A percentile compares a stretch with the other conserved stretches of the same genome.
Conservation (phyloP, 35 echinoderm and acorn worm species). For the Holothuria glaberrima region DNA sequence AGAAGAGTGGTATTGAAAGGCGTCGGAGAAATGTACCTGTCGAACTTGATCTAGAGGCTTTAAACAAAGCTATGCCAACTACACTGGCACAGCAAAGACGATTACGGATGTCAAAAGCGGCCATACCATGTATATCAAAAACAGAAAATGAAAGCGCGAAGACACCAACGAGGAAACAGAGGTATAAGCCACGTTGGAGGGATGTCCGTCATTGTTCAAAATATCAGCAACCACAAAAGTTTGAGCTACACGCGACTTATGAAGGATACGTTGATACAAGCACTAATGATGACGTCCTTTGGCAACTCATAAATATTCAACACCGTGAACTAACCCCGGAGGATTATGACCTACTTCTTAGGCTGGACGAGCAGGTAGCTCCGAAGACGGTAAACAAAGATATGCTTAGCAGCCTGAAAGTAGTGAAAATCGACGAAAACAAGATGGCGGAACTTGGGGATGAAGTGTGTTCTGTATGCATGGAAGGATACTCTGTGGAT, state of each 20-base stretch:
- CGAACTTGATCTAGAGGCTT: not conserved
- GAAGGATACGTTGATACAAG: not conserved
- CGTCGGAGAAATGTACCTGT: not conserved
- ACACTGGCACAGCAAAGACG: slow-evolving; percentile 5
- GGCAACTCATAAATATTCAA: slow-evolving; percentile 68
- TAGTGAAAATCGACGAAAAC: not conserved
- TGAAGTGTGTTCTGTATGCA: slow-evolving; percentile 76
- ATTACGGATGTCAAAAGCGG: not conserved
- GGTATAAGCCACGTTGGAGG: not conserved
- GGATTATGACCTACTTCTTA: slow-evolving; percentile 84
- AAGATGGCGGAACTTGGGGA: slow-evolving; percentile 22
- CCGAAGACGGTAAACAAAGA: slow-evolving; percentile 67
- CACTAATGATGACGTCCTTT: slow-evolving; percentile 53
- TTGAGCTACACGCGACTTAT: slow-evolving; percentile 47
- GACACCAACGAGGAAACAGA: not conserved
- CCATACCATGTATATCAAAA: not conserved
- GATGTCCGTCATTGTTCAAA: not conserved
- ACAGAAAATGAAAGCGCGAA: not conserved
- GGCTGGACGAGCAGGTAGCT: slow-evolving; percentile 75
- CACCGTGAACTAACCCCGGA: slow-evolving; percentile 83
- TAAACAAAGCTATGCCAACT: not conserved
- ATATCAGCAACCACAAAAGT: slow-evolving; percentile 2
- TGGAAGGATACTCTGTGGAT: slow-evolving; percentile 60
- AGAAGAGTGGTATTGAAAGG: not conserved
- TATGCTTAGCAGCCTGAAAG: slow-evolving; percentile 42